phyloP scores from a whole-genome alignment of 2,113 vertebrate species.

The Guaruba guarouba region DNA sequence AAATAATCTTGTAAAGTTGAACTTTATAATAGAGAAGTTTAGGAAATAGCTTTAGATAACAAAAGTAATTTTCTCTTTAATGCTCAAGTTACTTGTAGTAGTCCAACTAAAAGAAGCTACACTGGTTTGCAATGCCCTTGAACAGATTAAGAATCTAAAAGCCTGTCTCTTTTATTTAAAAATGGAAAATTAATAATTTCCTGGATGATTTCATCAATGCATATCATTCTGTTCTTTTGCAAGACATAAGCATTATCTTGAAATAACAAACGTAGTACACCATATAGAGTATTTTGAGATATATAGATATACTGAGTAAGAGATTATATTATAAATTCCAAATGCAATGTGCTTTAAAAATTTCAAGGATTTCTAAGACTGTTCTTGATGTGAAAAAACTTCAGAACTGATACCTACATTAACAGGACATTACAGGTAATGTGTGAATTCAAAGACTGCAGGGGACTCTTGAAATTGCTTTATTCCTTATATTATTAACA shows the following conservation, averaged over 20 bases:
- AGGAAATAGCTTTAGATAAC: constrained; percentile 47
- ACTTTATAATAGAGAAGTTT: background rate
- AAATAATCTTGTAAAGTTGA: constrained; percentile 51
- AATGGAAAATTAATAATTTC: constrained; percentile 35
- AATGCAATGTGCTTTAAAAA: background rate
- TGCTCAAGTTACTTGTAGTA: constrained; percentile 14
- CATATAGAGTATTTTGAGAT: background rate
- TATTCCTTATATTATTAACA: background rate
- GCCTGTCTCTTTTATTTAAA: constrained; percentile 40
- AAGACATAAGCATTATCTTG: background rate
- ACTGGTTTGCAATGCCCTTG: constrained; percentile 12
- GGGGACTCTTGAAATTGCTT: background rate
- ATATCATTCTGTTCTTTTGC: background rate
- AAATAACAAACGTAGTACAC: background rate
- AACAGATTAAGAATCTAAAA: constrained; percentile 51
- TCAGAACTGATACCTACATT: background rate
- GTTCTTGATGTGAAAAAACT: background rate
- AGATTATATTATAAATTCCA: background rate
- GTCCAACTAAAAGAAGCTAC: constrained; percentile 34
- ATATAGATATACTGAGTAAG: background rate
- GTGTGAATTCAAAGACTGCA: background rate
- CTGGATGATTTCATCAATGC: background rate
- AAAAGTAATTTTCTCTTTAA: constrained; percentile 54
- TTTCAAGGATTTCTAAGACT: background rate
- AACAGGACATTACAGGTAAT: constrained; percentile 2